Base-by-base conservation (phyloP, 2,888 invertebrate species). In the Sesamia inferens region DNA sequence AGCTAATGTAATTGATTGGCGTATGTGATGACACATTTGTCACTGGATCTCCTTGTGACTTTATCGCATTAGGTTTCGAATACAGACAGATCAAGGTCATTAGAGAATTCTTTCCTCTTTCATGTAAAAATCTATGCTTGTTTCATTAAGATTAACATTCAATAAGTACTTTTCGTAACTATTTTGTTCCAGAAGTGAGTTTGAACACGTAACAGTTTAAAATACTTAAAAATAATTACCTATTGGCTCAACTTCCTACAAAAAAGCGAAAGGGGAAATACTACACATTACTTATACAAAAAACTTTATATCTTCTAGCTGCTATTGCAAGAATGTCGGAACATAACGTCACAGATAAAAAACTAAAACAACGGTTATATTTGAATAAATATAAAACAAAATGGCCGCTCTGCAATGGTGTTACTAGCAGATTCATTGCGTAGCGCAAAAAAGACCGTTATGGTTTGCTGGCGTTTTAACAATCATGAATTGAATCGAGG, bases 361-460 rank as follows among this genome's bases (percentile, higher is more conserved):
- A 74, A 69, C 0, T 66, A 51, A 65, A 68, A 79, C 58, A 82
- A 81, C 82, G 72, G 82, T 75, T 70, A 72, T 39, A 59, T 70
- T 71, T 67, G 70, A 77, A 80, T 71, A 42, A 68, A 82, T 74
- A 80, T 71, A 42, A 68, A 82, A 74, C 69, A 65, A 64, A 74
- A 82, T 77, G 67, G 55, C 55, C 8, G 69, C 64, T 55, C 14
- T n/a, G 71, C 69, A 57, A 63, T 68, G 54, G 54, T 68, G 61
- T 71, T 61, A 78, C 73, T 61, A 78, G 71, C 67, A 76, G 63
- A 72, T 78, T 82, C 82, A 74, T 83, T 71, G 58, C 47, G 63
- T 58, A 24, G 71, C 71, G 81, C n/a, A 85, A 82, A 88, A 85
- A 80, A 80, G 67, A 79, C 88, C 88, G 89, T 88, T 89, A 88